These are phyloP conservation scores for Lemur catta DNA, from an alignment of 2,797 vertebrate species.

Conservation along the genomic window DNA sequence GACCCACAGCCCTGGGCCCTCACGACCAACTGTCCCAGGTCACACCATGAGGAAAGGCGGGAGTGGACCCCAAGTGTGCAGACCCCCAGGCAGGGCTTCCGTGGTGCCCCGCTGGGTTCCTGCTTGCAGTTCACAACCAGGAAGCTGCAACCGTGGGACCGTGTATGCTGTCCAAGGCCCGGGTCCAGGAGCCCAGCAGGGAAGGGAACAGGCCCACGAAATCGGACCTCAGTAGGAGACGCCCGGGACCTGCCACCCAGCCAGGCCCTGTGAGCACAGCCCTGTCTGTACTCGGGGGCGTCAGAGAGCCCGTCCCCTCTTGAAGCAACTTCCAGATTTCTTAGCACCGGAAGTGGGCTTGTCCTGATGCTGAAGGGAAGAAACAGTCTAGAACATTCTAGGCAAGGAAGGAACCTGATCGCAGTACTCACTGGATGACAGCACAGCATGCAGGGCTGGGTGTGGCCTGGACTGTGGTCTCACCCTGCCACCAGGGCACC, in stretches of 20 bases:
- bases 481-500: rapidly evolving
- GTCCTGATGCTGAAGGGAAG: rapidly evolving
- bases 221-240: too few relatives aligned
- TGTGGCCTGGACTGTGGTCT: neutral
- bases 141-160: too few relatives aligned
- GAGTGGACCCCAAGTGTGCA: too few relatives aligned
- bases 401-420: neutral
- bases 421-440: neutral
- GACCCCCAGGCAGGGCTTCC: too few relatives aligned
- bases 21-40: too few relatives aligned
- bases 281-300: rapidly evolving
- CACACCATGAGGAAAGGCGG: too few relatives aligned
- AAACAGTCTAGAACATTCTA: neutral
- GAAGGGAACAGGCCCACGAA: neutral
- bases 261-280: too few relatives aligned
- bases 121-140: too few relatives aligned
- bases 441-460: rapidly evolving
- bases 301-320: neutral
- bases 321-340: rapidly evolving
- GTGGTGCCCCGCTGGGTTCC: too few relatives aligned
- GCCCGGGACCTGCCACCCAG: too few relatives aligned
- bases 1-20: too few relatives aligned
- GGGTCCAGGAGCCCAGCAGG: rapidly evolving
- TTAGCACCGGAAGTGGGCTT: neutral
- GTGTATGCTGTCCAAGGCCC: neutral